These are phyloP conservation scores for Nomada fabriciana DNA, from an alignment of 2,888 invertebrate species.

Conservation along the genomic window DNA sequence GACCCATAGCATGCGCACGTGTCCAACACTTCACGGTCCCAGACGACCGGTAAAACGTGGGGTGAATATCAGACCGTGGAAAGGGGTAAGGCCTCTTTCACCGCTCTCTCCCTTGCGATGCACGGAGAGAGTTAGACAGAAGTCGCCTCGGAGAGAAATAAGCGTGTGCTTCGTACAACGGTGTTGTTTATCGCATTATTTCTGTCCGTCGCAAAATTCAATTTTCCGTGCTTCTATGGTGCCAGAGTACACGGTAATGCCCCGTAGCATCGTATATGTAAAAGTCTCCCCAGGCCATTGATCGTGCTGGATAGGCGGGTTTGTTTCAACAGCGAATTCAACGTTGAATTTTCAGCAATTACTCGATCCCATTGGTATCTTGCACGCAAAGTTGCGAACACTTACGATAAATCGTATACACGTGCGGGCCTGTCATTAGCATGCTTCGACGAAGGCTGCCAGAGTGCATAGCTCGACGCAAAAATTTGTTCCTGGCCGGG, in stretches of 20 bases:
- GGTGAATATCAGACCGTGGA: constrained; percentile 34
- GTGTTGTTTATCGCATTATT: background rate
- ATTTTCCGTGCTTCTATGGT: background rate
- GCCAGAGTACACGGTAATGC: background rate
- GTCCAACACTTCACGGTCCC: constrained; percentile 46
- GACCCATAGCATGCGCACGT: constrained; percentile 33
- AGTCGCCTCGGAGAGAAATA: constrained; percentile 30
- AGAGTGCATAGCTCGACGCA: constrained; percentile 23
- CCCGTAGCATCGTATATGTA: background rate
- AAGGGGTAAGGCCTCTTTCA: constrained; percentile 8
- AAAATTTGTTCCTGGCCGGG: constrained; percentile 37
- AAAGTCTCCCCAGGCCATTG: constrained; percentile 11
- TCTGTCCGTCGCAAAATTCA: background rate
- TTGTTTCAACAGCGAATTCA: constrained; percentile 5
- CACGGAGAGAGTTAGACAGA: constrained; percentile 26
- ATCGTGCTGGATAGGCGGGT: constrained; percentile 1
- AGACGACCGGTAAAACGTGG: constrained; percentile 49
- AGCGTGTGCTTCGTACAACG: constrained; percentile 14
- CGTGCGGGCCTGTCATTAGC: constrained; percentile 28
- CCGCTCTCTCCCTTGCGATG: background rate
- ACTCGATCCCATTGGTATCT: background rate
- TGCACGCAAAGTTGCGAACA: background rate
- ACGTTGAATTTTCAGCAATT: background rate
- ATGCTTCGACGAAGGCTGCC: constrained; percentile 19
- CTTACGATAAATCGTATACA: background rate